Conservation (phyloP, 1,140 invertebrate genomes). For the Drosophila seguyi region DNA sequence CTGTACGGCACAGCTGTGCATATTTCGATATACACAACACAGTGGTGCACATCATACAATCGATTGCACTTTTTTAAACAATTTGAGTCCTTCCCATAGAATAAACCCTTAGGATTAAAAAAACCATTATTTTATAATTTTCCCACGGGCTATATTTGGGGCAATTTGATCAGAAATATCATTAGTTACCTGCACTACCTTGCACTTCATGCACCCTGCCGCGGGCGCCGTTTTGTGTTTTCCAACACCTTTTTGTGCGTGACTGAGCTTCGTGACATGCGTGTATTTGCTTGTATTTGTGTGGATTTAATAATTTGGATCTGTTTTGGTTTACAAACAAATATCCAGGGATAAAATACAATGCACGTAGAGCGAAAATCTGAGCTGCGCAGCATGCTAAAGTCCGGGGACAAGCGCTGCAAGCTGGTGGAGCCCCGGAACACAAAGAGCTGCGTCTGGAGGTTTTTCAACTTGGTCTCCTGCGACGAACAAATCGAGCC, state of each 20-base stretch:
- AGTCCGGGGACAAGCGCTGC: conserved; percentile 66
- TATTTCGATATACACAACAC: neutral
- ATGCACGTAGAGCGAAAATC: conserved; percentile 75
- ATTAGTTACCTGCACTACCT: neutral
- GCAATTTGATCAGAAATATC: neutral
- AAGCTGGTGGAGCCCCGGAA: conserved; percentile 70
- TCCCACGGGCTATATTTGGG: too few species aligned
- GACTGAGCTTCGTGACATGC: conserved; percentile 75
- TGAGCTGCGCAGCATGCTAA: conserved; percentile 60
- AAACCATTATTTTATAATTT: too few species aligned
- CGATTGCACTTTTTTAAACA: neutral
- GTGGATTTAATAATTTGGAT: conserved; percentile 43
- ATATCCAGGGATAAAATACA: neutral
- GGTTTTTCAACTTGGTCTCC: conserved; percentile 71
- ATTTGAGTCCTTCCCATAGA: neutral
- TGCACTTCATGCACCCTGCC: neutral
- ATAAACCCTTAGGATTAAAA: fast-evolving
- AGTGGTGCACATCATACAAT: neutral
- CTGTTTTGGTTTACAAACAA: conserved; percentile 11
- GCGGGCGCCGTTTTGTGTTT: conserved; percentile 3
- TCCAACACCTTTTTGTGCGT: conserved; percentile 74
- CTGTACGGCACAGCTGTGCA: neutral
- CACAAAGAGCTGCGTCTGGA: conserved; percentile 73
- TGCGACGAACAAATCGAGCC: conserved; percentile 69
- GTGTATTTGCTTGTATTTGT: conserved; percentile 50